phyloP scores from a whole-genome alignment of 2,888 invertebrate species.

The Protophormia terraenovae region DNA sequence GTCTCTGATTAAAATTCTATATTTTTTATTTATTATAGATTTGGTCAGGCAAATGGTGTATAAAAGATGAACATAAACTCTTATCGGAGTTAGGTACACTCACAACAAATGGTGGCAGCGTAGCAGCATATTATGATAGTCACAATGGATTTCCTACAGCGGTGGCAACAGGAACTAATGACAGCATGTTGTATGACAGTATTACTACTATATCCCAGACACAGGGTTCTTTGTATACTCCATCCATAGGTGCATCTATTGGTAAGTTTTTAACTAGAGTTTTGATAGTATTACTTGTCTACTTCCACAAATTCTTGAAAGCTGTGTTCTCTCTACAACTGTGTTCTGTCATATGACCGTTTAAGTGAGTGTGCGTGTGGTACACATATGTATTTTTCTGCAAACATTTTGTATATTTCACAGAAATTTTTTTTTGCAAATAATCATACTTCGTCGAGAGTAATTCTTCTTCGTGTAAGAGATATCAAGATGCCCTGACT shows the following conservation, averaged over 20 bases:
- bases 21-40: slow-evolving; percentile 83
- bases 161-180: slow-evolving; percentile 71
- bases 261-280: slow-evolving; percentile 81
- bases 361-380: neutral
- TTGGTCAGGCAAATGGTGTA: slow-evolving; percentile 94
- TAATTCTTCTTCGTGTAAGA: too few relatives aligned
- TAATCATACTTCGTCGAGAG: too few relatives aligned
- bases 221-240: slow-evolving; percentile 89
- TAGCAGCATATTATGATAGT: slow-evolving; percentile 83
- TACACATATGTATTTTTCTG: neutral
- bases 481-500: too few relatives aligned
- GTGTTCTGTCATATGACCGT: too few relatives aligned
- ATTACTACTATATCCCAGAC: slow-evolving; percentile 89
- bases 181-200: slow-evolving; percentile 86
- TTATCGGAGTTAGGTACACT: slow-evolving; percentile 89
- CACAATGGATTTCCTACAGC: slow-evolving; percentile 78
- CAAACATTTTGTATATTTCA: too few relatives aligned
- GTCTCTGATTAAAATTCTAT: too few relatives aligned
- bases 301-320: neutral
- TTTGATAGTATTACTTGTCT: neutral
- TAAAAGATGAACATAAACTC: slow-evolving; percentile 94
- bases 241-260: slow-evolving; percentile 87
- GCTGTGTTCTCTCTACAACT: neutral
- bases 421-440: too few relatives aligned
- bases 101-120: slow-evolving; percentile 78